Base-by-base conservation (phyloP, 2,113 vertebrate genomes). In the Plecotus auritus region DNA sequence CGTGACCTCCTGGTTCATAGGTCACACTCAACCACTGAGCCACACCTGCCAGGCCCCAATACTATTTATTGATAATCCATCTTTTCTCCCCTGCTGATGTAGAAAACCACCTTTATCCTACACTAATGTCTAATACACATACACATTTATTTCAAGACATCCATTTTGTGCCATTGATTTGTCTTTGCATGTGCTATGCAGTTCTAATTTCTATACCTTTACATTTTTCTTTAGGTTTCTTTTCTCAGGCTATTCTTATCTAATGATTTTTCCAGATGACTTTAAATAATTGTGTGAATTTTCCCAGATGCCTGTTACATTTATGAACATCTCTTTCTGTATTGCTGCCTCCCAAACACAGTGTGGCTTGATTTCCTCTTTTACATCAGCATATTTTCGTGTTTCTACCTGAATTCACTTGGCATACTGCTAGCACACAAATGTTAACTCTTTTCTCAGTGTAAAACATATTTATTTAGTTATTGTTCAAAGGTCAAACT, bases 391-490 rank as follows among this genome's bases (percentile, higher is more conserved):
- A 28, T 78, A 66, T 64, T 73, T 77, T 59, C 40, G 2, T 61
- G 66, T 90, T 77, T 74, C 49, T 59, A 90, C 26, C 73, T 82
- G 61, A 69, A 77, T 94, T 80, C 83, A 64, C 45, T 84, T 70
- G 87, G 87, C 81, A 74, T 32, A 40, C 30, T 1, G 26, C 49
- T 86, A 54, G 32, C 14, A 49, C 20, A 84, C 30, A 91, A 93
- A 95, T 76, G 90, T 70, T 91, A 97, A 95, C 40, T 91, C 83
- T 64, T 91, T 80, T 54, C 72, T 74, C 23, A 1, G 30, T 49
- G 70, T 89, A 93, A 95, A 96, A 95, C 72, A 30, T 85, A 94
- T 80, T 96, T 93, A 88, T 91, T 95, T 85, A 95, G 87, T 74
- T 89, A 78, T 70, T 30, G 18, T 45, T 37, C 64, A 93, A 97